Conservation (phyloP, 1,140 invertebrate species). For the Sipha flava region DNA sequence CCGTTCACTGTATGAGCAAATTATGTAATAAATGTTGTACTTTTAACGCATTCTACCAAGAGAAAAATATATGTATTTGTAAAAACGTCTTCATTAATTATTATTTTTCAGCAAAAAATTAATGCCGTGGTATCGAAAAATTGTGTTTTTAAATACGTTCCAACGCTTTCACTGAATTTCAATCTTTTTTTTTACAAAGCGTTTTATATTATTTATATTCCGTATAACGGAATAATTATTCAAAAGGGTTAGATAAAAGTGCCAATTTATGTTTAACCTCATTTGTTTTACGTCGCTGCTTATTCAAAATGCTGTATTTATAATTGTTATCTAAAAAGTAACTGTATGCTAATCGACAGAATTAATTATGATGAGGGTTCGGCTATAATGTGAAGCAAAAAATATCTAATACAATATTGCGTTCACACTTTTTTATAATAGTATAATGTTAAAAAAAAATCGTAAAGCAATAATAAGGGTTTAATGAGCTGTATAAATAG, state of each 20-base stretch:
- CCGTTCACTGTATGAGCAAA: no score
- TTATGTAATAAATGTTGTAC: no score
- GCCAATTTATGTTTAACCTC: not conserved
- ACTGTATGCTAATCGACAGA: not conserved
- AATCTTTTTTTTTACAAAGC: not conserved
- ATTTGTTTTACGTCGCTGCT: not conserved
- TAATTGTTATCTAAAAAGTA: not conserved
- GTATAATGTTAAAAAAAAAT: no score
- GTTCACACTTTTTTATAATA: no score
- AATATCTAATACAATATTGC: no score
- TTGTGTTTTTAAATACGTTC: not conserved
- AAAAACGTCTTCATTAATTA: not conserved
- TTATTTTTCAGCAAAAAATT: not conserved
- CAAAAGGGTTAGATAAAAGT: slow-evolving; percentile 2
- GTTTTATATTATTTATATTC: not conserved
- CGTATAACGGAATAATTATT: not conserved
- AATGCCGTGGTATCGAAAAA: not conserved
- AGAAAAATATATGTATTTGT: no score
- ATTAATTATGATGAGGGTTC: not conserved
- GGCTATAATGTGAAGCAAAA: no score
- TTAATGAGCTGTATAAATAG: no score
- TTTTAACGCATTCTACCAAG: no score
- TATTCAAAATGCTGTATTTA: not conserved
- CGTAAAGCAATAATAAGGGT: no score
- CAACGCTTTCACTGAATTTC: not conserved